These are phyloP conservation scores for Chirona hameri DNA, from an alignment of 2,888 invertebrate species.

Conservation along the genomic window DNA sequence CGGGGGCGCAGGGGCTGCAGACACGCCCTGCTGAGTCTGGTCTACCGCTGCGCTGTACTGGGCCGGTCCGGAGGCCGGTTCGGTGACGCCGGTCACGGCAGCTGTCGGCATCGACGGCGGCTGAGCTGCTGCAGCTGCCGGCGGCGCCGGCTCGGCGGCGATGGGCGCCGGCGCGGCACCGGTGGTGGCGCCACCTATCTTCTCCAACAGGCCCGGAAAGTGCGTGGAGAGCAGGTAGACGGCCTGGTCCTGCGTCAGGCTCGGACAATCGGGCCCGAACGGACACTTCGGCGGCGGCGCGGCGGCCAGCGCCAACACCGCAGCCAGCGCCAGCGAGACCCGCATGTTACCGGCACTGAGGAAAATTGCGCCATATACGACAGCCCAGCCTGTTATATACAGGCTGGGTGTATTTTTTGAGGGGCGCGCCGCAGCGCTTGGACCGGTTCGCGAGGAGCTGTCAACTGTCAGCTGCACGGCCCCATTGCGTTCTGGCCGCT, in stretches of 20 bases:
- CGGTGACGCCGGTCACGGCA: background rate
- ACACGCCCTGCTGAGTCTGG: no score
- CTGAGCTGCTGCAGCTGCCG: background rate
- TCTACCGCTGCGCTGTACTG: no score
- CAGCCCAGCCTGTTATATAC: background rate
- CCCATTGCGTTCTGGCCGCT: background rate
- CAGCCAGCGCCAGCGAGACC: background rate
- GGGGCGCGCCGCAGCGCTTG: background rate
- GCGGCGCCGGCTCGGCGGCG: background rate
- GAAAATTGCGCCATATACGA: background rate
- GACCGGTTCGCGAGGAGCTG: background rate
- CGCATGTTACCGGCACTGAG: background rate
- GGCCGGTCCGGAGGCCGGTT: background rate
- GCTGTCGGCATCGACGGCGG: background rate
- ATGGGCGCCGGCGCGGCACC: background rate
- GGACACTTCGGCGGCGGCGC: background rate
- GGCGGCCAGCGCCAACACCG: background rate
- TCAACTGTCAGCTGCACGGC: background rate
- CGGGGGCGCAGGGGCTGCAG: background rate
- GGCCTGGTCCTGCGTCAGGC: background rate
- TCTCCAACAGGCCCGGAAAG: background rate
- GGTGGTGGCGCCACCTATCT: background rate
- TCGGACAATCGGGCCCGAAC: background rate
- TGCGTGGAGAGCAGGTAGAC: background rate
- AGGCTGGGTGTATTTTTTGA: background rate